Conservation (phyloP, 2,113 vertebrate species). For the Balaenoptera acutorostrata region DNA sequence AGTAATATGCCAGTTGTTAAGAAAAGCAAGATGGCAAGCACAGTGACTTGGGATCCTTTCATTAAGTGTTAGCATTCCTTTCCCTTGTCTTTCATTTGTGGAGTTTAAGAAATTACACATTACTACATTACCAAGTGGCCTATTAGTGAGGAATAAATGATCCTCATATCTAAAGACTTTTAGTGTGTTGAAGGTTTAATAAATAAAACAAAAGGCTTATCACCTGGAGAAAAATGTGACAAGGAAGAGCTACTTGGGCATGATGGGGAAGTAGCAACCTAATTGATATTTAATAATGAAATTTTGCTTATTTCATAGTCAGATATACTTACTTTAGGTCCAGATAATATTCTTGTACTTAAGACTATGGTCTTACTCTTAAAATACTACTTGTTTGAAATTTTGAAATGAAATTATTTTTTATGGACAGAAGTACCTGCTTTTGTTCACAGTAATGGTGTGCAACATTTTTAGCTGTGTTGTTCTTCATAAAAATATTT, state of each 20-base stretch:
- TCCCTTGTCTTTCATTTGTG: background rate
- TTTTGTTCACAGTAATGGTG: background rate
- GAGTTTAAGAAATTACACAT: background rate
- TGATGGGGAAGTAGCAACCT: background rate
- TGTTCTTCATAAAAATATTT: background rate
- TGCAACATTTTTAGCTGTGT: background rate
- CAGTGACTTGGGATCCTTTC: background rate
- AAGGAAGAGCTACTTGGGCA: background rate
- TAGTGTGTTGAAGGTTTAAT: background rate
- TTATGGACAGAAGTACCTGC: background rate
- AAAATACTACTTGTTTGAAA: background rate
- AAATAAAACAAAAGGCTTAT: background rate
- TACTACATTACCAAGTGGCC: background rate
- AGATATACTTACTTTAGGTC: background rate
- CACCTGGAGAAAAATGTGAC: background rate
- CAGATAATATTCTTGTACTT: background rate
- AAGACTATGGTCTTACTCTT: background rate
- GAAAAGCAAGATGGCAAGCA: background rate
- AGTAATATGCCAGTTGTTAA: background rate
- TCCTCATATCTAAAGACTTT: background rate
- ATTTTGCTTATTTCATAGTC: background rate
- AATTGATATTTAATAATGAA: background rate
- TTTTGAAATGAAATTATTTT: constrained; percentile 7
- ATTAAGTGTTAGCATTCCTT: background rate
- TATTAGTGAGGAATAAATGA: background rate